Evolutionary conservation across 2,888 invertebrate genomes (phyloP).

Genomic region (Cordilura impudica): DNA sequence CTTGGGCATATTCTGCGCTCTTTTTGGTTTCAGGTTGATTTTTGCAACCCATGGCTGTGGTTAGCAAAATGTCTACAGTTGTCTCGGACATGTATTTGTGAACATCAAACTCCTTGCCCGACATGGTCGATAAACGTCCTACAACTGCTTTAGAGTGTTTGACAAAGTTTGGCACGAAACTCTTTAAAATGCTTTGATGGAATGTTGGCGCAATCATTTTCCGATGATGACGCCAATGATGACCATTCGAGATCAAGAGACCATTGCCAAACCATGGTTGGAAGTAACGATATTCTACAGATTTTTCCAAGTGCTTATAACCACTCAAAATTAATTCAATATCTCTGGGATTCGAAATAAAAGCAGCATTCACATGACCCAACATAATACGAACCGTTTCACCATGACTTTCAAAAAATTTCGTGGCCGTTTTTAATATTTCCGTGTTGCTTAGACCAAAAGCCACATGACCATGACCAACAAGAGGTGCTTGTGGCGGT

Average conservation of each 20-base stretch:
- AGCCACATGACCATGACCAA: constrained; percentile 85
- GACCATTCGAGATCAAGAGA: constrained; percentile 86
- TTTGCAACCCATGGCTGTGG: constrained; percentile 91
- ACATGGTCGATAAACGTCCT: constrained; percentile 81
- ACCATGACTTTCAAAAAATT: constrained; percentile 77
- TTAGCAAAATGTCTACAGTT: constrained; percentile 87
- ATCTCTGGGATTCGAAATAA: constrained; percentile 84
- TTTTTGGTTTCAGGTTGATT: constrained; percentile 83
- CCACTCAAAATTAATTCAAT: constrained; percentile 87
- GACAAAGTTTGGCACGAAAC: constrained; percentile 87
- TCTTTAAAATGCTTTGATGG: constrained; percentile 89
- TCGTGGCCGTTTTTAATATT: constrained; percentile 77
- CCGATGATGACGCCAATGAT: constrained; percentile 88
- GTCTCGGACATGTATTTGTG: constrained; percentile 89
- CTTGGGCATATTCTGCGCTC: constrained; percentile 89
- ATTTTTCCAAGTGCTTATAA: constrained; percentile 86
- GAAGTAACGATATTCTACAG: constrained; percentile 86
- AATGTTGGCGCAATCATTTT: constrained; percentile 92
- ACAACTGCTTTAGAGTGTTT: constrained; percentile 85
- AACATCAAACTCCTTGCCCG: constrained; percentile 85
- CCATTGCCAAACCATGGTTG: constrained; percentile 91
- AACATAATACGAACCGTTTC: constrained; percentile 87
- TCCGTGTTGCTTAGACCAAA: constrained; percentile 80
- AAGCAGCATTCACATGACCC: constrained; percentile 83
- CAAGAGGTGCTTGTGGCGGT: constrained; percentile 82